Base-by-base conservation (phyloP, 2,888 invertebrate species). In the Rhagophthalmus giganteus region DNA sequence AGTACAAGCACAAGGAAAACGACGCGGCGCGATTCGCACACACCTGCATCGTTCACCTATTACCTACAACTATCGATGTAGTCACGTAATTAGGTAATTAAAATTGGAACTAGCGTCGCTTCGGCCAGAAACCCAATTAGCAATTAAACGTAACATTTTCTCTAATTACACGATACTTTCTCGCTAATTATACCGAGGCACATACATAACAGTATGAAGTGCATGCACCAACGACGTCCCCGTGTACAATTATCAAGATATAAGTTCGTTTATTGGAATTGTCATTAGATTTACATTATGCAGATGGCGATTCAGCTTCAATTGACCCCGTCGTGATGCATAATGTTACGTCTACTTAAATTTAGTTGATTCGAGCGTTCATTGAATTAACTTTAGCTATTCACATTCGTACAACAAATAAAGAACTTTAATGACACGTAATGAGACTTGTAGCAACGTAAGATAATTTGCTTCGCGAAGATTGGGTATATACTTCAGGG, bases 51-150 rank as follows among this genome's bases (percentile, higher is more conserved):
- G n/a, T n/a, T n/a, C n/a, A n/a, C n/a, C n/a, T n/a, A n/a, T n/a
- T n/a, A n/a, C n/a, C n/a, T n/a, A n/a, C n/a, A n/a, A n/a, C n/a
- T n/a, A 33, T 60, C 51, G 60, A 62, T 72, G 71, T 72, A 75
- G 74, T 74, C 74, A 74, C 74, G 75, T 77, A 77, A 77, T 77
- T 77, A 77, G 76, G 76, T 76, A 76, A 76, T 77, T 77, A 77
- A 77, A 76, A 77, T 77, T 76, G 75, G 76, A 76, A 76, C 75
- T 75, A 54, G 57, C 56, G 58, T 56, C 72, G 73, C 76, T 75
- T 76, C 76, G 73, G 73, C 71, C 73, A 74, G 75, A 75, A 76
- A 76, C 75, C 76, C 76, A 76, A 76, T 77, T 76, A 76, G 76
- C 76, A 76, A 76, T 77, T 77, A 76, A 77, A 76, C 75, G 75